Percentiles rank a stretch among this genome's conserved stretches.
phyloP scores from a whole-genome alignment of 1,140 invertebrate species.

The Chelonus insularis region DNA sequence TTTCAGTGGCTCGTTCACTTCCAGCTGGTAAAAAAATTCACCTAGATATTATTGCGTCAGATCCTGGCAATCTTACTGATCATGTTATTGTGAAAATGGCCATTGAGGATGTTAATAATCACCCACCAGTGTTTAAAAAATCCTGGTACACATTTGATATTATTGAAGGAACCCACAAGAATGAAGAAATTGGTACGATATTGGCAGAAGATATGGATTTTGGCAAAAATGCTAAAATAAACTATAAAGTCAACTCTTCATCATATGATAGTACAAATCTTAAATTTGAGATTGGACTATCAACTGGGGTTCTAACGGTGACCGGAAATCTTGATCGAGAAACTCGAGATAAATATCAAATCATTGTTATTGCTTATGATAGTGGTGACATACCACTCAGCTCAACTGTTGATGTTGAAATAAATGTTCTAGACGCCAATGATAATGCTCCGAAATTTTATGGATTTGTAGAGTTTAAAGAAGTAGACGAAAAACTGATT shows the following conservation, averaged over 20 bases:
- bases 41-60: slow-evolving; percentile 75
- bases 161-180: slow-evolving; percentile 74
- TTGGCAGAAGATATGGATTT: slow-evolving; percentile 75
- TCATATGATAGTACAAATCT: slow-evolving; percentile 41
- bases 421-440: slow-evolving; percentile 80
- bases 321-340: slow-evolving; percentile 81
- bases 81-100: slow-evolving; percentile 69
- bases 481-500: slow-evolving; percentile 38
- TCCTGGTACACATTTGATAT: slow-evolving; percentile 82
- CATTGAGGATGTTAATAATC: slow-evolving; percentile 84
- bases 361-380: slow-evolving; percentile 77
- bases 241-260: slow-evolving; percentile 65
- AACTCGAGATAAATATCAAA: slow-evolving; percentile 68
- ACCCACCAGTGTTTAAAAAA: slow-evolving; percentile 79
- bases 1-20: slow-evolving; percentile 74
- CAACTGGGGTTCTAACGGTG: slow-evolving; percentile 76
- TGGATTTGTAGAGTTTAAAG: slow-evolving; percentile 66
- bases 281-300: slow-evolving; percentile 73
- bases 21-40: slow-evolving; percentile 78
- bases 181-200: slow-evolving; percentile 68
- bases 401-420: slow-evolving; percentile 74
- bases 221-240: slow-evolving; percentile 75
- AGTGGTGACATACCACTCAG: slow-evolving; percentile 67
- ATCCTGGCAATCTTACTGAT: slow-evolving; percentile 74
- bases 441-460: slow-evolving; percentile 76